Base-by-base conservation (phyloP, 1,140 invertebrate species). In the Chymomyza costata region DNA sequence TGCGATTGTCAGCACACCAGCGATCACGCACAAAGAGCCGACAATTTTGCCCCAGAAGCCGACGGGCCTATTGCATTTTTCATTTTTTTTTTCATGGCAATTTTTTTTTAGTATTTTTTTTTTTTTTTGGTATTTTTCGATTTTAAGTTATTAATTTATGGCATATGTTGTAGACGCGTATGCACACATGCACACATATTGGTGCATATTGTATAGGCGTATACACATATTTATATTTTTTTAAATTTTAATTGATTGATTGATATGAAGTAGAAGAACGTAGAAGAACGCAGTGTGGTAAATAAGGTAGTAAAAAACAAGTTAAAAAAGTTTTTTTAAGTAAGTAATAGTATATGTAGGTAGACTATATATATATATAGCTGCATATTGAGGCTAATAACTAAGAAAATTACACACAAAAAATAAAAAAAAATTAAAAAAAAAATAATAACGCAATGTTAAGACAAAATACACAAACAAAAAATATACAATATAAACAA, bases 11-110 rank as follows among this genome's bases (percentile, higher is more conserved):
- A 99, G 90, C 69, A 99, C 97, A 89, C 98, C 98, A 86, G 97
- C 97, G 88, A 99, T 99, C 84, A 98, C 98, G 89, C 98, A 99
- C 70, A 99, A 89, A 57, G 97, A 99, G 58, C 97, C 97, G 71
- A 99, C 97, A 85, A 99, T 96, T 88, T 99, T 99, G 70, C 97
- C 97, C 96, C 97, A 99, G 54, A 98, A 95, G 83, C 97, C 96
- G 83, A 99, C 97, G 67, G 98, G 98, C 90, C 95, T 96, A 89
- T 80, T 86, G 34, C 5, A 25, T 8, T 21, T 37, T 48, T 35
- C 25, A 7, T 49, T 38, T 35, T 35, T 69, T 47, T 50, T 54
- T 78, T 57, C 47, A 50, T 55, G 17, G 17, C 39, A 30, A 32
- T 37, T 49, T 44, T 46, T 49, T 16, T 47, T 61, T 44, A 10